Evolutionary conservation across 2,888 invertebrate genomes (phyloP).

Genomic region (Drosophila heteroneura): DNA sequence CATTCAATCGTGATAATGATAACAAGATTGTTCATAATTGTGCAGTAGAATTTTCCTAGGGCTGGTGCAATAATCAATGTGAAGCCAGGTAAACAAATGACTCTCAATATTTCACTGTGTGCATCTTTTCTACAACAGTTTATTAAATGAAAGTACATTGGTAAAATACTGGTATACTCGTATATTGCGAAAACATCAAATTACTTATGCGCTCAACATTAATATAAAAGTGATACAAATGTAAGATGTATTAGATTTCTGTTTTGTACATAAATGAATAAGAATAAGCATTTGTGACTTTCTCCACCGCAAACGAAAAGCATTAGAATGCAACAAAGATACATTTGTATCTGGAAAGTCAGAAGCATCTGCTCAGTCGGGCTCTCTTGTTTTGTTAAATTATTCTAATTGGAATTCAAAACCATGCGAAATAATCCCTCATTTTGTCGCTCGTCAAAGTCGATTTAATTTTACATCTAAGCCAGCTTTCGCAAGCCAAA

Average conservation of each 20-base stretch:
- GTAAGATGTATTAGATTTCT: no score
- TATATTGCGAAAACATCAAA: no score
- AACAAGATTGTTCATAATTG: background rate
- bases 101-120: background rate
- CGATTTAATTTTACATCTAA: constrained; percentile 1
- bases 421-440: background rate
- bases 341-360: background rate
- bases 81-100: background rate
- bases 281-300: background rate
- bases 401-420: background rate
- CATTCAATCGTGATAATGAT: no score
- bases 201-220: no score
- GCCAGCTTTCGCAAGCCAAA: background rate
- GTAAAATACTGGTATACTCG: no score
- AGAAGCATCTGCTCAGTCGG: background rate
- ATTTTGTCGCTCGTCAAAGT: constrained; percentile 7
- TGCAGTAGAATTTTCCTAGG: no score
- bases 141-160: background rate
- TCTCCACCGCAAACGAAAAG: background rate
- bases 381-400: background rate
- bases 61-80: background rate
- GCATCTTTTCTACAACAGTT: background rate
- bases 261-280: background rate
- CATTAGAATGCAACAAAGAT: background rate
- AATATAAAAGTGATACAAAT: background rate